A percentile compares a stretch with the other conserved stretches of the same genome.
Evolutionary conservation across 2,113 vertebrate genomes (phyloP).

Genomic region (Clarias macrocephalus): DNA sequence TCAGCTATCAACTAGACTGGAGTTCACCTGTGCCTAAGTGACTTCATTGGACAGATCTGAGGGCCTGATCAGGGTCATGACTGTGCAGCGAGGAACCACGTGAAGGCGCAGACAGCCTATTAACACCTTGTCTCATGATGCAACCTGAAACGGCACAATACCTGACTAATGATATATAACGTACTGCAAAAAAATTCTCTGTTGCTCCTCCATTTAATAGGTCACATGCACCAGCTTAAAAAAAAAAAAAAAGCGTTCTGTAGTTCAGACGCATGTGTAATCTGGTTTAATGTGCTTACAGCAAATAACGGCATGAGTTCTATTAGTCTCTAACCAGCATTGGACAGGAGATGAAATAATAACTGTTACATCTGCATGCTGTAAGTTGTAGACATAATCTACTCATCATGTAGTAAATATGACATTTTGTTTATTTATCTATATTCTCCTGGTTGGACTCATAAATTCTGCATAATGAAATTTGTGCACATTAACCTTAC

Average conservation of each 20-base stretch:
- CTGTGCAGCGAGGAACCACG: constrained; percentile 15
- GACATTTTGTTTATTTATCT: not conserved
- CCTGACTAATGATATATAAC: not conserved
- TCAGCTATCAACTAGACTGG: too few species aligned
- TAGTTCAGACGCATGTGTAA: constrained; percentile 4
- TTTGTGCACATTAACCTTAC: not conserved
- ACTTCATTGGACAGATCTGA: not conserved
- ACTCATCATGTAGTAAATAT: not conserved
- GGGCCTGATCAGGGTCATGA: not conserved
- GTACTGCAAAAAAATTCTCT: constrained; percentile 23
- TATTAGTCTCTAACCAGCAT: not conserved
- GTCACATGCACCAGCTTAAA: constrained; percentile 26
- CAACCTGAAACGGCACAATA: constrained; percentile 38
- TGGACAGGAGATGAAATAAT: not conserved
- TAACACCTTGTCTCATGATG: constrained; percentile 49
- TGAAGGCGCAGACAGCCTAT: constrained; percentile 28
- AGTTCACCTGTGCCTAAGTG: too few species aligned
- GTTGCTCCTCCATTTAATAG: constrained; percentile 27
- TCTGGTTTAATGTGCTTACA: not conserved
- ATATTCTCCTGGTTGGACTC: not conserved
- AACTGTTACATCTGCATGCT: not conserved
- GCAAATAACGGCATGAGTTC: not conserved
- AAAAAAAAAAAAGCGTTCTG: not conserved
- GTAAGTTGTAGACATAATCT: not conserved
- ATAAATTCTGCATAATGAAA: not conserved